These are phyloP conservation scores for Caenorhabditis brenneri DNA, from an alignment of 1,140 invertebrate species.

Conservation along the genomic window DNA sequence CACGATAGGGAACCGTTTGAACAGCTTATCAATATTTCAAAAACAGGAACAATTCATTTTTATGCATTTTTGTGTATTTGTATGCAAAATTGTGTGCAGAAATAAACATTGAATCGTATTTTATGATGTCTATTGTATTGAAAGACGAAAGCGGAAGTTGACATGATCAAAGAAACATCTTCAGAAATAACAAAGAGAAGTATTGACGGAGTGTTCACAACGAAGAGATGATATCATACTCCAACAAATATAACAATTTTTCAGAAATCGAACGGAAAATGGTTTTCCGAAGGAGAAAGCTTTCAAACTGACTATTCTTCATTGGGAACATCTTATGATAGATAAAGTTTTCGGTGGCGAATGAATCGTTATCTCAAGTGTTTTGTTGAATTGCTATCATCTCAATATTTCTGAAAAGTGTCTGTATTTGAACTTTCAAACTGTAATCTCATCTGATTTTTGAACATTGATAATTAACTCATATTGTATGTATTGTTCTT, in stretches of 20 bases:
- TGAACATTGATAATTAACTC: neutral
- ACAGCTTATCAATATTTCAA: slow-evolving; percentile 34
- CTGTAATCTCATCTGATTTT: neutral
- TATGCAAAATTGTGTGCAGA: neutral
- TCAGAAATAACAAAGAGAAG: too few relatives aligned
- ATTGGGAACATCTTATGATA: too few relatives aligned
- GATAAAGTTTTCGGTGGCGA: too few relatives aligned
- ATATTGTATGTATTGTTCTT: neutral
- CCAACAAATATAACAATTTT: too few relatives aligned
- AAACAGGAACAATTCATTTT: neutral
- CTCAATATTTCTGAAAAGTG: too few relatives aligned
- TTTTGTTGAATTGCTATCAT: too few relatives aligned
- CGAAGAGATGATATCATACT: too few relatives aligned
- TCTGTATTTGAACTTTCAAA: too few relatives aligned
- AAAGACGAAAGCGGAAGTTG: neutral
- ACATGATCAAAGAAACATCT: neutral
- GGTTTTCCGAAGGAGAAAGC: too few relatives aligned
- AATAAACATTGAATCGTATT: neutral
- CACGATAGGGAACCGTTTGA: neutral
- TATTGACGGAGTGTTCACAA: too few relatives aligned
- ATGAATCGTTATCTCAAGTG: too few relatives aligned
- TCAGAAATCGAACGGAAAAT: neutral
- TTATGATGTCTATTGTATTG: neutral
- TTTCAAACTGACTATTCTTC: too few relatives aligned
- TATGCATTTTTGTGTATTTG: neutral